Percentiles rank a stretch among this genome's conserved stretches.
phyloP scores from a whole-genome alignment of 2,113 vertebrate genomes.

The Ahaetulla prasina region DNA sequence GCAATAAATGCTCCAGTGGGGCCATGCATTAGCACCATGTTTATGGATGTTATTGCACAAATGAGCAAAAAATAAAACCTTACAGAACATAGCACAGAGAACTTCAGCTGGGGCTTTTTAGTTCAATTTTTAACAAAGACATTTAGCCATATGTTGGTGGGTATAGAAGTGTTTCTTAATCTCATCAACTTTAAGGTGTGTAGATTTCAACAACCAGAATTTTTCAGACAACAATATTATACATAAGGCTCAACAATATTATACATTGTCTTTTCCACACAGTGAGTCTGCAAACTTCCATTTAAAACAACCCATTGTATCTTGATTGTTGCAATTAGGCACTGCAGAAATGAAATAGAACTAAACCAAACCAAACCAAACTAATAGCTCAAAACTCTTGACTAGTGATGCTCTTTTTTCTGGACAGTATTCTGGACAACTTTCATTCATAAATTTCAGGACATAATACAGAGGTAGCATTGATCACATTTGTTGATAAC shows the following conservation, averaged over 20 bases:
- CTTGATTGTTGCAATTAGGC: too few species aligned
- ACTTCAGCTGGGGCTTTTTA: background rate
- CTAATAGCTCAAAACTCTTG: background rate
- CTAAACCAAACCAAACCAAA: background rate
- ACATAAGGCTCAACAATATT: background rate
- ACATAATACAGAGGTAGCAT: background rate
- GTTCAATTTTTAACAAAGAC: conserved; percentile 16
- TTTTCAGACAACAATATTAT: background rate
- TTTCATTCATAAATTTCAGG: background rate
- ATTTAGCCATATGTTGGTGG: conserved; percentile 3
- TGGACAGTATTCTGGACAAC: background rate
- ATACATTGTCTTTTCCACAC: background rate
- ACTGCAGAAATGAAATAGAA: background rate
- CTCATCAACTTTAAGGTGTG: background rate
- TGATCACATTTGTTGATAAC: background rate
- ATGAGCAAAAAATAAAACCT: conserved; percentile 28
- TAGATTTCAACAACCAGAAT: background rate
- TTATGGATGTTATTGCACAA: conserved; percentile 39
- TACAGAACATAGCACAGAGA: background rate
- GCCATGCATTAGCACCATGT: conserved; percentile 29
- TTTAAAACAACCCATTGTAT: background rate
- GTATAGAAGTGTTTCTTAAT: background rate
- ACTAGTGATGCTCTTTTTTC: background rate
- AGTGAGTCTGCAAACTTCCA: background rate
- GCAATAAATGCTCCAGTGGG: conserved; percentile 34